These are phyloP conservation scores for Tachina fera DNA, from an alignment of 2,888 invertebrate species.

Conservation along the genomic window DNA sequence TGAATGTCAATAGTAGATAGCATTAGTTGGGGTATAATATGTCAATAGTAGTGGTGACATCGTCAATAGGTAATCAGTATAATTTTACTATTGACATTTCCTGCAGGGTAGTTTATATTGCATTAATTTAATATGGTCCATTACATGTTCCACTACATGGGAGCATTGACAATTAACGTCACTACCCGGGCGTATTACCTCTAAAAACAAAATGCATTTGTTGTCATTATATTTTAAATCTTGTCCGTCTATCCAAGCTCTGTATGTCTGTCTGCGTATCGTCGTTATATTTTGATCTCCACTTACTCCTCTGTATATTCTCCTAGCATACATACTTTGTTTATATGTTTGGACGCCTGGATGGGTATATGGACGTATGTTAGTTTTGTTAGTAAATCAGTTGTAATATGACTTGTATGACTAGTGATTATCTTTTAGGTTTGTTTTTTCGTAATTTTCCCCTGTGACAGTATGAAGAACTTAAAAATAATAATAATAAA, in stretches of 20 bases:
- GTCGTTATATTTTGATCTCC: neutral
- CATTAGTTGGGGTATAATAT: no score
- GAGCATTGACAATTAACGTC: constrained; percentile 71
- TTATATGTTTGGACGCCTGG: neutral
- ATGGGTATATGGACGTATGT: constrained; percentile 16
- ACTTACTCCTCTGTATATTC: neutral
- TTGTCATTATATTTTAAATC: constrained; percentile 61
- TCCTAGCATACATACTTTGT: neutral
- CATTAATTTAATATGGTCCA: constrained; percentile 54
- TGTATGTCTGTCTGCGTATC: neutral
- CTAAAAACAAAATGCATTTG: constrained; percentile 59
- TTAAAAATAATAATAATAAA: constrained; percentile 23
- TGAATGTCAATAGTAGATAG: no score
- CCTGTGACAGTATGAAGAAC: constrained; percentile 19
- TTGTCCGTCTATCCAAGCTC: constrained; percentile 1
- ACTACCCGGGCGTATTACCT: constrained; percentile 68
- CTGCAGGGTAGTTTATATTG: neutral
- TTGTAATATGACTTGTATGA: constrained; percentile 71
- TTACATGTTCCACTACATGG: constrained; percentile 62
- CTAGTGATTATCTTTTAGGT: constrained; percentile 66
- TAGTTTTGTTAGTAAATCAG: constrained; percentile 65
- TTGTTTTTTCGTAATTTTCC: constrained; percentile 13
- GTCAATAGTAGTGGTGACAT: no score
- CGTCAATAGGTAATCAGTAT: no score
- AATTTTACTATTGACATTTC: no score